Conservation (phyloP, 2,113 vertebrate genomes). For the Scatophagus argus region DNA sequence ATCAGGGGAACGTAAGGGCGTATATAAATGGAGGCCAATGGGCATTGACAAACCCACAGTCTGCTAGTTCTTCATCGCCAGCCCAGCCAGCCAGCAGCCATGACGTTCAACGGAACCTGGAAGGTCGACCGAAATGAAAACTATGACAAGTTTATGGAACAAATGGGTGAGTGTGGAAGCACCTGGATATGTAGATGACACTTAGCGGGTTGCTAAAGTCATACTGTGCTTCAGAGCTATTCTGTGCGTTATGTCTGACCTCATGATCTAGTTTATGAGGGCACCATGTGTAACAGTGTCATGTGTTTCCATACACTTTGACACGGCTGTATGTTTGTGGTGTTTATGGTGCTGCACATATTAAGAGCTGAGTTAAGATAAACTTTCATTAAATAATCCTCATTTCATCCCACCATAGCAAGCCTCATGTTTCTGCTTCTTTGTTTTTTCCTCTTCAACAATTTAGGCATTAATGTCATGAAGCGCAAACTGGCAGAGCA, state of each 20-base stretch:
- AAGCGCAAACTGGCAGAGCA: slow-evolving; percentile 92
- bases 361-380: slow-evolving; percentile 41
- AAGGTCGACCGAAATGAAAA: slow-evolving; percentile 89
- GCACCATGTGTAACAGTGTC: background rate
- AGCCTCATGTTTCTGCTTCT: background rate
- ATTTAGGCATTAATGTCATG: slow-evolving; percentile 88
- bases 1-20: slow-evolving; percentile 12
- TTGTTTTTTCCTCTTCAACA: background rate
- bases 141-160: slow-evolving; percentile 93
- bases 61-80: slow-evolving; percentile 40
- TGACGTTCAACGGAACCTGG: slow-evolving; percentile 91
- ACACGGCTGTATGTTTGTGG: background rate
- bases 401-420: background rate
- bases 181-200: background rate
- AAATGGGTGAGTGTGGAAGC: slow-evolving; percentile 87
- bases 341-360: background rate
- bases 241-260: background rate
- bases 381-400: background rate
- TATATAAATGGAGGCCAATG: slow-evolving; percentile 61
- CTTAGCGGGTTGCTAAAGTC: too few relatives aligned
- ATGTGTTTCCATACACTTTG: slow-evolving; percentile 12
- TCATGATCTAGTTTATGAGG: background rate
- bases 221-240: background rate
- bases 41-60: slow-evolving; percentile 54
- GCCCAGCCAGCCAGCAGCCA: slow-evolving; percentile 65